Conservation (phyloP, 2,113 vertebrate genomes). For the Hydropotes inermis region DNA sequence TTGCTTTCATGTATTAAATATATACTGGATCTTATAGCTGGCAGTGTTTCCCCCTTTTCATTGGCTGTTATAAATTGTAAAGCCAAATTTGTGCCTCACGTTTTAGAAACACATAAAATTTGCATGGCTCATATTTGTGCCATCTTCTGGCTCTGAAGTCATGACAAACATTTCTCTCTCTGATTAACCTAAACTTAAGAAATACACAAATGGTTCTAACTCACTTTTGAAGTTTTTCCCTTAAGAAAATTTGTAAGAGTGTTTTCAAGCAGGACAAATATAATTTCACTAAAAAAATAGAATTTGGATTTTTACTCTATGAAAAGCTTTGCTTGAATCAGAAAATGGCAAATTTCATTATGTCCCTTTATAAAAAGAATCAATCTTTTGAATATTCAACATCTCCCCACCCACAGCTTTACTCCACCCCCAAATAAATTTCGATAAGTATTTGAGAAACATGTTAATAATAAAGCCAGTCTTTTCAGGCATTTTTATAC, state of each 20-base stretch:
- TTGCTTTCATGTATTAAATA: background rate
- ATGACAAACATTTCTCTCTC: background rate
- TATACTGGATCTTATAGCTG: background rate
- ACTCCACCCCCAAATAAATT: background rate
- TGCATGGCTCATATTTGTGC: background rate
- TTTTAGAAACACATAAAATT: background rate
- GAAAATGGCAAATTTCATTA: slow-evolving; percentile 46
- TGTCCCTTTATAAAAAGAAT: slow-evolving; percentile 14
- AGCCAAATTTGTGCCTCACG: background rate
- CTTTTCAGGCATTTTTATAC: background rate
- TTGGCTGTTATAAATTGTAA: background rate
- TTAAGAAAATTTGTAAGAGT: slow-evolving; percentile 35
- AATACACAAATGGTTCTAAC: slow-evolving; percentile 14
- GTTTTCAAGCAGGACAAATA: slow-evolving; percentile 62
- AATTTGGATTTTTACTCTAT: background rate
- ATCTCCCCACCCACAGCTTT: background rate
- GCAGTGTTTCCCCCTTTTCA: background rate
- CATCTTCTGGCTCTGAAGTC: background rate
- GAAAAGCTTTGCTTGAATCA: slow-evolving; percentile 1
- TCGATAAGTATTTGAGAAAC: background rate
- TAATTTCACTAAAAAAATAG: slow-evolving; percentile 62
- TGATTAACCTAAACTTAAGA: background rate
- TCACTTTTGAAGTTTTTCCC: background rate
- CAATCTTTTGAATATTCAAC: background rate
- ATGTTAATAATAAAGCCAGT: background rate